These are phyloP conservation scores for Psilanteris sp. DNA, from an alignment of 1,140 invertebrate species.

Conservation along the genomic window DNA sequence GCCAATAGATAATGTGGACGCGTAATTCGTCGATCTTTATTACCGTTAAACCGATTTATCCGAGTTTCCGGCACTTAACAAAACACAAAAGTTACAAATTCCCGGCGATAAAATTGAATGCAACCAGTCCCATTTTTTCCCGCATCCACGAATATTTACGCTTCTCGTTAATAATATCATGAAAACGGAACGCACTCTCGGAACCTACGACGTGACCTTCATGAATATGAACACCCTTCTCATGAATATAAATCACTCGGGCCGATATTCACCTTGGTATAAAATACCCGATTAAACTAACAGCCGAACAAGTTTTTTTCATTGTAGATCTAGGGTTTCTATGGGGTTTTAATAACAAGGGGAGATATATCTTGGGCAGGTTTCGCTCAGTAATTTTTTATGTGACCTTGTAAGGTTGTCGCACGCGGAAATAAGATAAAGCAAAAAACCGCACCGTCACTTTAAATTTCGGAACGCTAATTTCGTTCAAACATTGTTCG, in stretches of 20 bases:
- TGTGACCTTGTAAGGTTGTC: conserved; percentile 35
- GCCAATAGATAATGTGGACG: conserved; percentile 32
- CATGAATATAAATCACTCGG: conserved; percentile 62
- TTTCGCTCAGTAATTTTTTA: conserved; percentile 14
- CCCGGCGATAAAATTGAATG: too few relatives aligned
- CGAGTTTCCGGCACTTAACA: conserved; percentile 46
- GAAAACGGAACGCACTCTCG: conserved; percentile 32
- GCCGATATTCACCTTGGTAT: conserved; percentile 17
- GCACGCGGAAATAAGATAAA: conserved; percentile 7
- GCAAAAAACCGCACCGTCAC: too few relatives aligned
- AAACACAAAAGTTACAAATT: too few relatives aligned
- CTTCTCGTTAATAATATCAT: conserved; percentile 50
- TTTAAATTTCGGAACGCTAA: too few relatives aligned
- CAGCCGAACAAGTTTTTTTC: conserved; percentile 36
- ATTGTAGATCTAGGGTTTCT: conserved; percentile 4
- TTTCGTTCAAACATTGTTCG: too few relatives aligned
- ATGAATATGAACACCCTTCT: conserved; percentile 63
- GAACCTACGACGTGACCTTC: conserved; percentile 57
- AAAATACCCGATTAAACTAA: conserved; percentile 31
- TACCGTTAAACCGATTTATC: conserved; percentile 67
- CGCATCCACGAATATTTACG: conserved; percentile 57
- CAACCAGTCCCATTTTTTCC: too few relatives aligned
- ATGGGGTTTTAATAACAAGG: conserved; percentile 23
- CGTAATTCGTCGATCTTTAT: conserved; percentile 37
- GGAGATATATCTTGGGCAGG: too few relatives aligned